These are phyloP conservation scores for Drosophila tsacasi DNA, from an alignment of 1,140 invertebrate genomes.

Conservation along the genomic window DNA sequence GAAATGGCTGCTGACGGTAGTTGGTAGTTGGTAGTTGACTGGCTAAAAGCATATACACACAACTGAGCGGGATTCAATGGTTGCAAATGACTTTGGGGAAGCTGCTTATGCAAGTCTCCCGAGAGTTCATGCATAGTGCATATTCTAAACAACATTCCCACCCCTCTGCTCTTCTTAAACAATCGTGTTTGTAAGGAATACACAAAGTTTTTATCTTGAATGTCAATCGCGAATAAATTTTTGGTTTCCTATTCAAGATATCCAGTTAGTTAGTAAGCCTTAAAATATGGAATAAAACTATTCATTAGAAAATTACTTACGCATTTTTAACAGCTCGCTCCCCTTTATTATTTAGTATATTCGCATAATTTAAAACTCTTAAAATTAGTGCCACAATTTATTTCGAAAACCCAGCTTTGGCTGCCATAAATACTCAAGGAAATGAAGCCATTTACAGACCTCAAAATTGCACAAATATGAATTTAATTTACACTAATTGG, in stretches of 20 bases:
- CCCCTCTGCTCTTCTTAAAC: not conserved
- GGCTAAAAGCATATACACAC: conserved; percentile 12
- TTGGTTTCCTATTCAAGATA: not conserved
- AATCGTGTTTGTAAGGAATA: conserved; percentile 10
- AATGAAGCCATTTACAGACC: conserved; percentile 8
- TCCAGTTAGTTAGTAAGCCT: too few relatives aligned
- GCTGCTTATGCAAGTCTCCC: conserved; percentile 19
- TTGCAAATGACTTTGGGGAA: conserved; percentile 35
- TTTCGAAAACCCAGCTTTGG: not conserved
- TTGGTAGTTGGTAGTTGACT: conserved; percentile 1
- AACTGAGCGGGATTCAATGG: conserved; percentile 31
- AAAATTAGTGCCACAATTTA: conserved; percentile 19
- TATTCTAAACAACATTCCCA: not conserved
- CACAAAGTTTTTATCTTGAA: conserved; percentile 2
- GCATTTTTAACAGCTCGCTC: too few relatives aligned
- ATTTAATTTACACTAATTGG: conserved; percentile 82
- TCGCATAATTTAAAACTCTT: conserved; percentile 5
- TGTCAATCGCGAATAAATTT: not conserved
- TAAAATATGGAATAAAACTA: too few relatives aligned
- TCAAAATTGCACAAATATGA: conserved; percentile 68
- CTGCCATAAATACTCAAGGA: conserved; percentile 21
- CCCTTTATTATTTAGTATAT: not conserved
- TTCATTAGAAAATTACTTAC: too few relatives aligned
- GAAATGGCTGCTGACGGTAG: conserved; percentile 24
- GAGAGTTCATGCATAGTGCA: conserved; percentile 8